Percentiles rank a stretch among this genome's conserved stretches.
These are phyloP conservation scores for Trachelus iudaicus DNA, from an alignment of 2,888 invertebrate genomes.

Conservation along the genomic window DNA sequence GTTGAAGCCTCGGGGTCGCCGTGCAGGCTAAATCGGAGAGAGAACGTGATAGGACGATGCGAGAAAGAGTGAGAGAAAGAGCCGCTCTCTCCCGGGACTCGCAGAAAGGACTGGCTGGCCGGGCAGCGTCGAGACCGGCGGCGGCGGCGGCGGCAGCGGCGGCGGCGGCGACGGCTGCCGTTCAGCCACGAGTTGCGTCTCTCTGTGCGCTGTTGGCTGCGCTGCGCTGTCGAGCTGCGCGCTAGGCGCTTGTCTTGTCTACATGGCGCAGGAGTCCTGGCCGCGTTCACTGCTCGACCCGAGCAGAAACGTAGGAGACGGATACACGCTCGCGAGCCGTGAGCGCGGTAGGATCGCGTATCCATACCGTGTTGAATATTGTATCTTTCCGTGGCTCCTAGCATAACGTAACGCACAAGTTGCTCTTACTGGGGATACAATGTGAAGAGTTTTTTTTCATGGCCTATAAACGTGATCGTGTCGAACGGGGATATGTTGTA, in stretches of 20 bases:
- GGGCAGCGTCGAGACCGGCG: background rate
- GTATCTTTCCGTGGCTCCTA: background rate
- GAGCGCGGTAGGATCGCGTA: background rate
- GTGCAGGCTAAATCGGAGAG: background rate
- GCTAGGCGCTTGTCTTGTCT: background rate
- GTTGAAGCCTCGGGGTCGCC: background rate
- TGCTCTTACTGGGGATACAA: background rate
- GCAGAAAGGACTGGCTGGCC: conserved; percentile 21
- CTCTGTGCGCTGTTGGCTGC: background rate
- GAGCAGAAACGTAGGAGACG: background rate
- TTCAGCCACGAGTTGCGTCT: conserved; percentile 2
- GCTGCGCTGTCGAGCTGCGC: background rate
- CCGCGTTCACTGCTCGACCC: background rate
- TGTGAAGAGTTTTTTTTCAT: background rate
- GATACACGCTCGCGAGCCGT: background rate
- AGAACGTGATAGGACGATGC: background rate
- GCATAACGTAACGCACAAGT: background rate
- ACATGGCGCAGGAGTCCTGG: background rate
- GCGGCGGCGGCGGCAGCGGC: no score
- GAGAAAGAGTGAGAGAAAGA: conserved; percentile 1
- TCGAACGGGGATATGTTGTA: background rate
- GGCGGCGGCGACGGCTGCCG: background rate
- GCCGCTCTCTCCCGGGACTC: conserved; percentile 20
- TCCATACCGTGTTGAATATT: background rate
- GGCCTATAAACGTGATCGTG: background rate